Conservation (phyloP, 2,888 invertebrate species). For the Himalopsyche anomala region DNA sequence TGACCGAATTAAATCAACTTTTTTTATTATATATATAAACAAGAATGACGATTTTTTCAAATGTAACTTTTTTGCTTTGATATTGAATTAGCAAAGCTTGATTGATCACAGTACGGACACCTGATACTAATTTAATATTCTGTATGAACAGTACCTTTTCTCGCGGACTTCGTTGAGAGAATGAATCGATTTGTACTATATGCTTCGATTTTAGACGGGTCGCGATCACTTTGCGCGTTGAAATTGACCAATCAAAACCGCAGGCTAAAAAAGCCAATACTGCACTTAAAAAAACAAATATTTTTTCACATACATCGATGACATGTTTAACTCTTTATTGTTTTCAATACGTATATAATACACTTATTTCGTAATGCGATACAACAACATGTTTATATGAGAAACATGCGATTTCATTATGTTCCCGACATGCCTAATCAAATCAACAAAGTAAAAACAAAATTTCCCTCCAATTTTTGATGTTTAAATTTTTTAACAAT, state of each 20-base stretch:
- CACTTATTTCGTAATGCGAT: too few relatives aligned
- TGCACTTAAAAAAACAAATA: too few relatives aligned
- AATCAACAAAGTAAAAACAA: too few relatives aligned
- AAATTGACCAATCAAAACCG: not conserved
- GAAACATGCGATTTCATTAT: too few relatives aligned
- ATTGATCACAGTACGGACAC: not conserved
- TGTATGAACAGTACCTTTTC: not conserved
- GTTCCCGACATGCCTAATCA: too few relatives aligned
- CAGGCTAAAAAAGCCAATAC: not conserved
- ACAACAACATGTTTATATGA: too few relatives aligned
- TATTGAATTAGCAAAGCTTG: constrained; percentile 17
- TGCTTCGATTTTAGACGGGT: constrained; percentile 29
- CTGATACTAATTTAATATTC: not conserved
- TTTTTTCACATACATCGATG: too few relatives aligned
- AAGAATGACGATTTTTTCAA: not conserved
- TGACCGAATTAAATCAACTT: constrained; percentile 22
- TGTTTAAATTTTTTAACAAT: too few relatives aligned
- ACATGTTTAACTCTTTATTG: too few relatives aligned
- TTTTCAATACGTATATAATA: too few relatives aligned
- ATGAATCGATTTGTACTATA: constrained; percentile 23
- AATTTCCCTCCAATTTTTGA: too few relatives aligned
- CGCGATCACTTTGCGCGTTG: not conserved
- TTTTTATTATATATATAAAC: constrained; percentile 40
- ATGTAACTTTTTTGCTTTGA: not conserved
- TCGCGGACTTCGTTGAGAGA: not conserved